Evolutionary conservation across 2,113 vertebrate genomes (phyloP).

Genomic region (Siphamia tubifer): DNA sequence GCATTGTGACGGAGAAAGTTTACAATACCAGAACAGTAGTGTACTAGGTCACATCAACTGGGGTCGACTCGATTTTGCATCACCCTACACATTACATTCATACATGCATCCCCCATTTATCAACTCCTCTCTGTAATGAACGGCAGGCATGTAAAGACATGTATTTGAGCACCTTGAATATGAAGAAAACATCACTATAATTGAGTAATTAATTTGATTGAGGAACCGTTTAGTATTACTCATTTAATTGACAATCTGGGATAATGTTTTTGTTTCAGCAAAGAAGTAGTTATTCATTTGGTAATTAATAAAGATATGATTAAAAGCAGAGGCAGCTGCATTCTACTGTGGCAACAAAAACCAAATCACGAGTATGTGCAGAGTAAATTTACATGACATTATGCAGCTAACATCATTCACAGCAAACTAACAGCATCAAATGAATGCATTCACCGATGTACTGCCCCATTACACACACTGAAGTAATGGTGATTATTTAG

Average conservation of each 20-base stretch:
- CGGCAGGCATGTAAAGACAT: neutral
- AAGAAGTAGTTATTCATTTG: neutral
- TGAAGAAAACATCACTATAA: neutral
- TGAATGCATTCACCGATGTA: too few species aligned
- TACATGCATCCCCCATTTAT: neutral
- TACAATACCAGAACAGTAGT: conserved; percentile 18
- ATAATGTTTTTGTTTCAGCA: neutral
- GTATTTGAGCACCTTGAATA: neutral
- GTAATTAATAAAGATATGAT: too few species aligned
- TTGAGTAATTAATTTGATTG: neutral
- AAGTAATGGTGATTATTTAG: neutral
- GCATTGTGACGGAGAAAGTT: conserved; percentile 28
- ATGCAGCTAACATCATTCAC: too few species aligned
- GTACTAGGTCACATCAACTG: conserved; percentile 3
- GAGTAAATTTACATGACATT: neutral
- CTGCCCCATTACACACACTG: too few species aligned
- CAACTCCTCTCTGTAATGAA: neutral
- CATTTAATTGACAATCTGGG: neutral
- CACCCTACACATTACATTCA: neutral
- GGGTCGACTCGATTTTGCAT: neutral
- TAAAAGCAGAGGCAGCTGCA: neutral
- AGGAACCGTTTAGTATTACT: neutral
- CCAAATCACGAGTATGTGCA: neutral
- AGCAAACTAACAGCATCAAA: too few species aligned
- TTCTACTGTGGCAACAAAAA: neutral